Evolutionary conservation across 2,888 invertebrate genomes (phyloP).

Genomic region (Diadegma fenestrale): DNA sequence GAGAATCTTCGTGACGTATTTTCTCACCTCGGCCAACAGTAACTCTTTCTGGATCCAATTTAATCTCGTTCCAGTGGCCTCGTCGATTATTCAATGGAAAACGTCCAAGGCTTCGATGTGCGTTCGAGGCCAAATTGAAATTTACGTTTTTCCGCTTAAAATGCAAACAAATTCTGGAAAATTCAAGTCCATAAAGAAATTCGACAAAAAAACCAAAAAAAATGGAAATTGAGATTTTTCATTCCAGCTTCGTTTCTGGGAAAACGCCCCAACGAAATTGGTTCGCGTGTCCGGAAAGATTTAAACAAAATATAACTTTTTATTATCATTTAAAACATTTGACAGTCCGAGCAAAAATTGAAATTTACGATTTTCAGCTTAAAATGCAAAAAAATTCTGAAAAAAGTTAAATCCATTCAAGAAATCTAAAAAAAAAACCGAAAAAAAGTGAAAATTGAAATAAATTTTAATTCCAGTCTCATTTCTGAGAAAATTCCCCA

Average conservation of each 20-base stretch:
- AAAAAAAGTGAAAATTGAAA: neutral
- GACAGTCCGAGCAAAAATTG: no score
- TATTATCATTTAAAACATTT: no score
- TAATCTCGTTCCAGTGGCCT: constrained; percentile 37
- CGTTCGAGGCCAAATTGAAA: constrained; percentile 47
- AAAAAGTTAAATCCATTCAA: constrained; percentile 10
- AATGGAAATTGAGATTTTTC: neutral
- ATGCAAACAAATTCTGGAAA: constrained; percentile 35
- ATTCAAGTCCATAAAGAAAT: neutral
- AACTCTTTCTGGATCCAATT: constrained; percentile 46
- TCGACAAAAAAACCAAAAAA: neutral
- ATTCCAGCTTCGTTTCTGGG: neutral
- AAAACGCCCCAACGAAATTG: no score
- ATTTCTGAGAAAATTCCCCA: no score
- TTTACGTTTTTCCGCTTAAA: constrained; percentile 40
- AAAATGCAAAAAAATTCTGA: constrained; percentile 34
- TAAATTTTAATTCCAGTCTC: neutral
- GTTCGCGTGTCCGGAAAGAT: no score
- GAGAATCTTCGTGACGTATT: constrained; percentile 27
- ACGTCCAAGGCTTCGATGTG: constrained; percentile 29
- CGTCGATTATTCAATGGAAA: constrained; percentile 63
- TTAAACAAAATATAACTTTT: no score
- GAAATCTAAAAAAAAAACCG: neutral
- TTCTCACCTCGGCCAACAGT: neutral
- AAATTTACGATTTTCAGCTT: neutral